A percentile compares a stretch with the other conserved stretches of the same genome.
Evolutionary conservation across 2,797 vertebrate genomes (phyloP).

Genomic region (Cottoperca gobio): DNA sequence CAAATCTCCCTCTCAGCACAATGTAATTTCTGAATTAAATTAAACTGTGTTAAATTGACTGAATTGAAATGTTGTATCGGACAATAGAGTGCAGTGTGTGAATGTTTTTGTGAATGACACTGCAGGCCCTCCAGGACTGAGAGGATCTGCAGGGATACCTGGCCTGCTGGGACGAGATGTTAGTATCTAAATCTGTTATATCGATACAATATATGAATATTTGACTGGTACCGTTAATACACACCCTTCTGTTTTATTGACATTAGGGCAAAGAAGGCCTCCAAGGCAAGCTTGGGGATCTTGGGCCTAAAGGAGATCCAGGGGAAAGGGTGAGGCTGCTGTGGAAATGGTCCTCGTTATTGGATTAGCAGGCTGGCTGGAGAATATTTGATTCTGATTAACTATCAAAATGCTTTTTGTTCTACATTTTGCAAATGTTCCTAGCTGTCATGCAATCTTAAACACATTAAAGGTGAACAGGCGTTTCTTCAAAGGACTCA

Average conservation of each 20-base stretch:
- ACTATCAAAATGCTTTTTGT: conserved; percentile 61
- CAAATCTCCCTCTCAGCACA: conserved; percentile 3
- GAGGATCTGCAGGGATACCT: conserved; percentile 85
- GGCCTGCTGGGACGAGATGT: conserved; percentile 83
- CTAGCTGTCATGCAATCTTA: conserved; percentile 58
- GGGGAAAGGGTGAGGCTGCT: conserved; percentile 85
- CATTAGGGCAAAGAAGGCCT: conserved; percentile 83
- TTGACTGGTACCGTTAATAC: conserved; percentile 1
- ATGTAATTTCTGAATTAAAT: conserved; percentile 12
- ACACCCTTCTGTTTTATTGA: conserved; percentile 29
- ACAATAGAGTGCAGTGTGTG: no score
- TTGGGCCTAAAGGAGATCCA: conserved; percentile 86
- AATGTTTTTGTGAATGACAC: conserved; percentile 27
- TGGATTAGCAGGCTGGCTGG: conserved; percentile 52
- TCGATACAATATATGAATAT: neutral
- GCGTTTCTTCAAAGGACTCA: conserved; percentile 74
- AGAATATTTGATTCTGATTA: conserved; percentile 54
- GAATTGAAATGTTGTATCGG: conserved; percentile 14
- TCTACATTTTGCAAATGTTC: conserved; percentile 56
- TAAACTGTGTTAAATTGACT: neutral
- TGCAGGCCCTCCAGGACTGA: conserved; percentile 85
- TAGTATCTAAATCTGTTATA: conserved; percentile 53
- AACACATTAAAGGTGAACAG: conserved; percentile 72
- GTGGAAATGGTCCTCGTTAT: conserved; percentile 28
- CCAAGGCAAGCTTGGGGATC: conserved; percentile 79